phyloP scores from a whole-genome alignment of 92 coral and sea anemone species.

The Phenganax marumi region DNA sequence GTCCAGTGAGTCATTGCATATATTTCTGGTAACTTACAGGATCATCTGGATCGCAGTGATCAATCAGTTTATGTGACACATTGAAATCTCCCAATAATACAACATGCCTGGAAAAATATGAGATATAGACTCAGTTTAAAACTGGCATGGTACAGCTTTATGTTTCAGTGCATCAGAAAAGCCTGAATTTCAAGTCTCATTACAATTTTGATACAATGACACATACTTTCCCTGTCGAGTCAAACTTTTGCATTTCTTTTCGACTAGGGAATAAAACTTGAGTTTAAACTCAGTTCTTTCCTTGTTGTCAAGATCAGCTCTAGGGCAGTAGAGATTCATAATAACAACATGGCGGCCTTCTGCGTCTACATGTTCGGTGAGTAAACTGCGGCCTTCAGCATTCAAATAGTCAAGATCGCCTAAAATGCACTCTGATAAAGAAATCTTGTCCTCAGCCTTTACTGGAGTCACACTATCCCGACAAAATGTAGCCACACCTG shows the following conservation, averaged over 20 bases:
- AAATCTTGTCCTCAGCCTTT: slow-evolving; percentile 69
- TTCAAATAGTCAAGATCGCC: slow-evolving; percentile 76
- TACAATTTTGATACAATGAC: background rate
- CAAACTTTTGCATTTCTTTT: slow-evolving; percentile 72
- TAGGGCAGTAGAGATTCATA: slow-evolving; percentile 90
- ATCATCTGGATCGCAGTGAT: slow-evolving; percentile 79
- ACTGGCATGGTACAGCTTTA: background rate
- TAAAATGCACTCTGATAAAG: slow-evolving; percentile 8
- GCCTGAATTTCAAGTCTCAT: background rate
- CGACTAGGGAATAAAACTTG: slow-evolving; percentile 70
- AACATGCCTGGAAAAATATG: slow-evolving; percentile 61
- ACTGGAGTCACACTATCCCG: slow-evolving; percentile 72
- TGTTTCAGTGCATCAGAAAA: background rate
- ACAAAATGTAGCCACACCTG: slow-evolving; percentile 97
- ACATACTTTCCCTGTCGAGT: slow-evolving; percentile 71
- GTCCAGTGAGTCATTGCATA: background rate
- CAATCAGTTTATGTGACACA: slow-evolving; percentile 81
- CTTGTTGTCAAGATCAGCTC: slow-evolving; percentile 90
- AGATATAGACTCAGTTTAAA: background rate
- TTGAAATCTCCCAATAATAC: slow-evolving; percentile 89
- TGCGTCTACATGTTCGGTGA: slow-evolving; percentile 71
- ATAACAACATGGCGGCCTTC: slow-evolving; percentile 70
- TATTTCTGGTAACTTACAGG: slow-evolving; percentile 25
- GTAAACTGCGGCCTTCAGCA: slow-evolving; percentile 80
- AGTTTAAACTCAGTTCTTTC: slow-evolving; percentile 83